Evolutionary conservation across 2,888 invertebrate species (phyloP).

Genomic region (Augiades crinisus): DNA sequence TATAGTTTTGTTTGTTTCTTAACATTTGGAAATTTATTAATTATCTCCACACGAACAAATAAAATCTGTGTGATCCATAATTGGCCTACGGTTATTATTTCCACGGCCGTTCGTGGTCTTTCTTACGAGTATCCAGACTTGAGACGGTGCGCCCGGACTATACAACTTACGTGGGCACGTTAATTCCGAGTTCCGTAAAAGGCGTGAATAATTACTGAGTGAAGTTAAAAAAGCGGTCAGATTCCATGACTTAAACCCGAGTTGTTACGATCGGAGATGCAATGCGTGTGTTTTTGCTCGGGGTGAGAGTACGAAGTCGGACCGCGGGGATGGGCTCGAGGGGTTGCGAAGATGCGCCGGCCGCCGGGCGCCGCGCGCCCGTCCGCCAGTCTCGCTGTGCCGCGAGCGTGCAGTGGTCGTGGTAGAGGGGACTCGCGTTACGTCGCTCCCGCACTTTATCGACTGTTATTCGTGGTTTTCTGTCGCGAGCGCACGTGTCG

Average conservation of each 20-base stretch:
- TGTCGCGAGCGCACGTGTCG: constrained; percentile 72
- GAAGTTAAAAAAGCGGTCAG: constrained; percentile 63
- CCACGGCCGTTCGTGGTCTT: constrained; percentile 35
- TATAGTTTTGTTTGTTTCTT: no score
- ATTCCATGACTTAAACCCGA: constrained; percentile 49
- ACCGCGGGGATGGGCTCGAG: constrained; percentile 46
- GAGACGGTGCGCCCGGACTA: constrained; percentile 31
- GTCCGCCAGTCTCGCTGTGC: constrained; percentile 69
- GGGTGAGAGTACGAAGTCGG: constrained; percentile 44
- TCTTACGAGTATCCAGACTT: constrained; percentile 50
- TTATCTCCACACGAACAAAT: no score
- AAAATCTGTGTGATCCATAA: no score
- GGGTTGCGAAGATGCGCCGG: constrained; percentile 57
- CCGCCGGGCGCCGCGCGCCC: constrained; percentile 39
- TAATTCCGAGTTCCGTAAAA: constrained; percentile 64
- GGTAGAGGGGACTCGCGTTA: constrained; percentile 34
- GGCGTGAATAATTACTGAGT: constrained; percentile 67
- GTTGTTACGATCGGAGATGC: constrained; percentile 37
- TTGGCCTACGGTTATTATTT: constrained; percentile 32
- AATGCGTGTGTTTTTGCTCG: constrained; percentile 42
- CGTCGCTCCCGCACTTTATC: constrained; percentile 46
- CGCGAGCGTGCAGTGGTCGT: constrained; percentile 69
- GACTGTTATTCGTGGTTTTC: constrained; percentile 69
- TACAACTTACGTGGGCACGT: constrained; percentile 52
- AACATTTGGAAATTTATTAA: no score